Base-by-base conservation (phyloP, 2,797 vertebrate genomes). In the Muscicapa comitata region DNA sequence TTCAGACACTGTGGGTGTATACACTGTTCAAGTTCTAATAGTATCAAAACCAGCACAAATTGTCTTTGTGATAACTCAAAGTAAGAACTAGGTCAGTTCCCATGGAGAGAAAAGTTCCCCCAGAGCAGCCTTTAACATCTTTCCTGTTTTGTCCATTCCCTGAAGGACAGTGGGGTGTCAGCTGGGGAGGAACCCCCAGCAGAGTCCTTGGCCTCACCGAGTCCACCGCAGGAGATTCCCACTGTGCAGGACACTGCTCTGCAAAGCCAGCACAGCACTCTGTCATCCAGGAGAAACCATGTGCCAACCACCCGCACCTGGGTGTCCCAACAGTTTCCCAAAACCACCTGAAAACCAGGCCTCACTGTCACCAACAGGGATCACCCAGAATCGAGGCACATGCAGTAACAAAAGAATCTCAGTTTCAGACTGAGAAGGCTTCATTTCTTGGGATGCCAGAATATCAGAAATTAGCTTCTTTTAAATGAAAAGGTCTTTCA, bases 141-240 rank as follows among this genome's bases (percentile, higher is more conserved):
- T 23, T 28, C 16, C 42, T 40, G 28, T 18, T 81, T 26, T 43
- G 25, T 25, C 57, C 25, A 0, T 53, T 33, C 48, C 29, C 54
- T 45, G 55, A 31, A 43, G 54, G 37, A 6, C 24, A 3, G 28
- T 2, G 15, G 42, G 68, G 13, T 16, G 23, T 2, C 13, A 82
- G 74, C 26, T 9, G 47, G 14, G 45, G 57, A 58, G 23, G 17
- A 70, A 17, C 28, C 40, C 38, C 10, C 6, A 28, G 50, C 31
- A 7, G 4, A 19, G n/a, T 13, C 54, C n/a, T 6, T 31, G 2
- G 2, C 51, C 51, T 76, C 8, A 1, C 45, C 2, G 1, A 23
- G 5, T 0, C 5, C 18, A 2, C 25, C 15, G 12, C 29, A 2
- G 47, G 47, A 6, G 11, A 43, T 5, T 18, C 43, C 58, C 11